Conservation (phyloP, 2,113 vertebrate genomes). For the Pygoscelis antarcticus region DNA sequence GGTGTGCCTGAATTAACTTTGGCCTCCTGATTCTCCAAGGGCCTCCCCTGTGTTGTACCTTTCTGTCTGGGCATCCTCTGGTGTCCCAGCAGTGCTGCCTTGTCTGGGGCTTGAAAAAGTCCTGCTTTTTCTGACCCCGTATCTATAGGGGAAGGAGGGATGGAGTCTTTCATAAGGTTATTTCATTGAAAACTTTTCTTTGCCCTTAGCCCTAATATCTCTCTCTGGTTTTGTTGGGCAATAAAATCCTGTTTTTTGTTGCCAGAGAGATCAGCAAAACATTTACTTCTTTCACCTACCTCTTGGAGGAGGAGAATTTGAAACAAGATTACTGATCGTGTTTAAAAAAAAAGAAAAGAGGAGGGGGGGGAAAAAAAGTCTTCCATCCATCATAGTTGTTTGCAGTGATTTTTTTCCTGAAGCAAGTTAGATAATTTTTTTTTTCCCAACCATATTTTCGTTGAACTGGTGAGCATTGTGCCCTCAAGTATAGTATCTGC, state of each 20-base stretch:
- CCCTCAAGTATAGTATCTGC: not conserved
- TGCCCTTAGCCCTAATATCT: not conserved
- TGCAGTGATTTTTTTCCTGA: not conserved
- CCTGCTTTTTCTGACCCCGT: not conserved
- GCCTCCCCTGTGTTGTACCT: not conserved
- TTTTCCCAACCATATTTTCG: not conserved
- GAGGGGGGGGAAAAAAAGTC: too few species aligned
- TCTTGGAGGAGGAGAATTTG: not conserved
- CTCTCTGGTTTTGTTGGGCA: not conserved
- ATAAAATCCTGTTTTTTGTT: not conserved
- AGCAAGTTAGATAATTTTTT: not conserved
- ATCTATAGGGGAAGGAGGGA: not conserved
- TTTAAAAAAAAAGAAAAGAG: not conserved
- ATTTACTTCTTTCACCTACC: slow-evolving; percentile 3
- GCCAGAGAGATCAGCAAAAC: not conserved
- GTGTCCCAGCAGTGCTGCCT: not conserved
- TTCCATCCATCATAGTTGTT: not conserved
- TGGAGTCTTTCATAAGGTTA: not conserved
- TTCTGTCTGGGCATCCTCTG: not conserved
- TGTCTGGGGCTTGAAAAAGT: not conserved
- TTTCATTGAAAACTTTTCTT: not conserved
- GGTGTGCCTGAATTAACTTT: not conserved
- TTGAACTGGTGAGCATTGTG: not conserved
- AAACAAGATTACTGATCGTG: not conserved
- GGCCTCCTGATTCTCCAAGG: not conserved